Evolutionary conservation across 2,113 vertebrate species (phyloP).

Genomic region (Brachypteracias leptosomus): DNA sequence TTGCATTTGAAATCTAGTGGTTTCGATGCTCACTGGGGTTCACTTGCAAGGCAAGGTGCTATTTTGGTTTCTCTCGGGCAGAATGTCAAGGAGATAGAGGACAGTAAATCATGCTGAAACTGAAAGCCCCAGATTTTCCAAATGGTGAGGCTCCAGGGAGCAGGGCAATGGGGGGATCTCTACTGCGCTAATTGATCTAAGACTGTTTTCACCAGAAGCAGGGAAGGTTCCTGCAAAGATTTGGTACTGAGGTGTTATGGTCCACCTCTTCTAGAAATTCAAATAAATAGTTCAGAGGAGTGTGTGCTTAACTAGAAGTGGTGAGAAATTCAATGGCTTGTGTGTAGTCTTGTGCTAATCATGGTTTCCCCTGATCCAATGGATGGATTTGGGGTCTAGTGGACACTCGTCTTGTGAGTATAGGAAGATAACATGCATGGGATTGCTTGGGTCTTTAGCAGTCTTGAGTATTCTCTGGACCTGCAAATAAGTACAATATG

Average conservation of each 20-base stretch:
- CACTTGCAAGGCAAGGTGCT: conserved; percentile 35
- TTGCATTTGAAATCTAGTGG: neutral
- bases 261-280: neutral
- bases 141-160: neutral
- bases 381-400: neutral
- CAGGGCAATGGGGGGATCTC: neutral
- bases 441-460: neutral
- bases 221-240: neutral
- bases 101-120: neutral
- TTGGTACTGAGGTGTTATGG: neutral
- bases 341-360: neutral
- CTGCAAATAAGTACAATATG: neutral
- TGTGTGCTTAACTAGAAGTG: neutral
- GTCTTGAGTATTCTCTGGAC: neutral
- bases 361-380: neutral
- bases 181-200: neutral
- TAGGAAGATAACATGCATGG: neutral
- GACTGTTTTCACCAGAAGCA: neutral
- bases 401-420: neutral
- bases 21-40: neutral
- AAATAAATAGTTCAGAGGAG: neutral
- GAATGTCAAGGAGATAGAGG: neutral
- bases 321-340: neutral
- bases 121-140: neutral
- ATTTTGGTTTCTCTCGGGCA: conserved; percentile 14